These are phyloP conservation scores for Callipepla californica DNA, from an alignment of 2,113 vertebrate genomes.

Conservation along the genomic window DNA sequence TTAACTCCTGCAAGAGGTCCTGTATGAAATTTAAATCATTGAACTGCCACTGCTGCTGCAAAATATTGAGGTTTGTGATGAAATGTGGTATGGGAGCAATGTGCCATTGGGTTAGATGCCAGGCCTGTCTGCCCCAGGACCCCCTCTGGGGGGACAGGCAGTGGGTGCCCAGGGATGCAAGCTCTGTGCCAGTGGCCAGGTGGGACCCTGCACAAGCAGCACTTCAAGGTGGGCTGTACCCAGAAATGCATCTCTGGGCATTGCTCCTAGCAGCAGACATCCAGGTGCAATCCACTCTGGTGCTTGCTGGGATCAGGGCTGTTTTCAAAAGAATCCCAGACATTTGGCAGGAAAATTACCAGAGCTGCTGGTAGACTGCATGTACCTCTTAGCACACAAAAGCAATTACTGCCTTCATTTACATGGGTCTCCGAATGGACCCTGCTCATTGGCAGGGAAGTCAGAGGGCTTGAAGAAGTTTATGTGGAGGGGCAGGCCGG, in stretches of 20 bases:
- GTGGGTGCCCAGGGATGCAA: not conserved
- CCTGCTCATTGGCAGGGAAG: not conserved
- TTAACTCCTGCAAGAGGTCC: not conserved
- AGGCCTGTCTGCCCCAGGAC: not conserved
- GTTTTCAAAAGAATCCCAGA: conserved; percentile 46
- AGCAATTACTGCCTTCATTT: not conserved
- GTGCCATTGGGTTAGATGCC: not conserved
- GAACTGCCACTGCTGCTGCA: not conserved
- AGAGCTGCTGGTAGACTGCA: conserved; percentile 20
- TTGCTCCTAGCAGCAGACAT: not conserved
- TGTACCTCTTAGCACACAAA: not conserved
- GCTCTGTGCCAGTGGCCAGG: not conserved
- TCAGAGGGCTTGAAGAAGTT: not conserved
- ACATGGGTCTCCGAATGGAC: not conserved
- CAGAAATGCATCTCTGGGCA: not conserved
- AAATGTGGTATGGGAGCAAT: not conserved
- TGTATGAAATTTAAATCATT: not conserved
- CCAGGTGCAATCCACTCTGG: not conserved
- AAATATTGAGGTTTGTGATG: not conserved
- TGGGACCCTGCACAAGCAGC: not conserved
- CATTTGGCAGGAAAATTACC: conserved; percentile 40
- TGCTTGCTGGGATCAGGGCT: not conserved
- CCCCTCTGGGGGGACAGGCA: not conserved
- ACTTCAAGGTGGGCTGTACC: not conserved
- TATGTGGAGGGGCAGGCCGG: not conserved